Percentiles rank a stretch among this genome's conserved stretches.
phyloP scores from a whole-genome alignment of 2,113 vertebrate genomes.

The Candoia aspera region DNA sequence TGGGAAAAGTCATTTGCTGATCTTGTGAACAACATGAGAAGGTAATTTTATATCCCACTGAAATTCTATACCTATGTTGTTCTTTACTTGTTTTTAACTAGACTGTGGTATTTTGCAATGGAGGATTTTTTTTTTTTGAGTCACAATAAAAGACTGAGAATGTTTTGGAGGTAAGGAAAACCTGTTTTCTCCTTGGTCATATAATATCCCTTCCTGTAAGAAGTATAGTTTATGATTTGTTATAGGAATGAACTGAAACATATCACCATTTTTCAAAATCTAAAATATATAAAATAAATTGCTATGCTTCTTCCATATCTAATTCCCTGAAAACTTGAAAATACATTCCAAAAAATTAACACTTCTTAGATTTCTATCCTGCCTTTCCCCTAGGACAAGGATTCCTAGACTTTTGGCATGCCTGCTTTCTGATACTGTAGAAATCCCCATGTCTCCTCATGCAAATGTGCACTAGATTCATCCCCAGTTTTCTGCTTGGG shows the following conservation, averaged over 20 bases:
- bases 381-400: not conserved
- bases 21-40: constrained; percentile 83
- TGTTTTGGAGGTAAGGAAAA: not conserved
- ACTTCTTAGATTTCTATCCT: not conserved
- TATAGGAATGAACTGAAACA: not conserved
- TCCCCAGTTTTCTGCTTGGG: not conserved
- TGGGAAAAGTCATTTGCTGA: constrained; percentile 93
- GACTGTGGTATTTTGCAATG: not conserved
- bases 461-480: not conserved
- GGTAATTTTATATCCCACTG: constrained; percentile 73
- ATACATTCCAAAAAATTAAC: not conserved
- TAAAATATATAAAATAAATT: not conserved
- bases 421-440: not conserved
- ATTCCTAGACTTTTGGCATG: not conserved
- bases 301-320: too few species aligned
- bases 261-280: not conserved
- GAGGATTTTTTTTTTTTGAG: not conserved
- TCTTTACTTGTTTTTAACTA: not conserved
- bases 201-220: not conserved
- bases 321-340: not conserved
- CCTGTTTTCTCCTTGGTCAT: not conserved
- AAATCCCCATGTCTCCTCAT: not conserved
- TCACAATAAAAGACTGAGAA: not conserved
- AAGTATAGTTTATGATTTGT: not conserved
- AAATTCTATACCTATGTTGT: constrained; percentile 5